Evolutionary conservation across 1,140 invertebrate species (phyloP).

Genomic region (Paraescarpia echinospica): DNA sequence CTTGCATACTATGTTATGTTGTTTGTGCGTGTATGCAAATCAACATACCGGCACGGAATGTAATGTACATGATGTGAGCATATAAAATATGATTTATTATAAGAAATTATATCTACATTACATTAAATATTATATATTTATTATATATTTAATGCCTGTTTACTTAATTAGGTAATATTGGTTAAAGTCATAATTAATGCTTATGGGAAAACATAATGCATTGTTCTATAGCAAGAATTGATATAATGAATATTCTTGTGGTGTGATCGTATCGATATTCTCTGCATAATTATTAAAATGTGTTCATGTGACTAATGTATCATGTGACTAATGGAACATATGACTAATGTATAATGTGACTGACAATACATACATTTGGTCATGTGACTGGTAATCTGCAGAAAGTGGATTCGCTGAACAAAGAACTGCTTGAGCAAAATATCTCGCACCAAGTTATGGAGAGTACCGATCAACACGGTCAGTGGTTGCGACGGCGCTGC

Average conservation of each 20-base stretch:
- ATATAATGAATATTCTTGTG: background rate
- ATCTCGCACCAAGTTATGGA: slow-evolving; percentile 19
- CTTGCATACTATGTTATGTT: background rate
- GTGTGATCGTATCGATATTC: background rate
- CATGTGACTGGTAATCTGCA: background rate
- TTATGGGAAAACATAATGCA: background rate
- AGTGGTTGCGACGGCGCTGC: slow-evolving; percentile 90
- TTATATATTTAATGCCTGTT: too few relatives aligned
- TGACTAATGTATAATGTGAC: background rate
- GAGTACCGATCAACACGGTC: slow-evolving; percentile 77
- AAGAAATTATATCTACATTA: too few relatives aligned
- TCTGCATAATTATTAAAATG: background rate
- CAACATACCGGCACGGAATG: background rate
- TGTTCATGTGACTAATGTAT: background rate
- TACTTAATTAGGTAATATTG: too few relatives aligned
- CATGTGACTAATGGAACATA: background rate
- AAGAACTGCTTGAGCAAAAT: background rate
- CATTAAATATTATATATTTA: too few relatives aligned
- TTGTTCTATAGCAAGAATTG: background rate
- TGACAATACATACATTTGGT: background rate
- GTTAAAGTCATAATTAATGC: background rate
- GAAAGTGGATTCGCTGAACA: slow-evolving; percentile 21
- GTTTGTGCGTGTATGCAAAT: too few relatives aligned
- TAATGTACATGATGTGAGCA: background rate
- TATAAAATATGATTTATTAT: background rate